These are phyloP conservation scores for Dufourea novaeangliae DNA, from an alignment of 1,140 invertebrate genomes.

Conservation along the genomic window DNA sequence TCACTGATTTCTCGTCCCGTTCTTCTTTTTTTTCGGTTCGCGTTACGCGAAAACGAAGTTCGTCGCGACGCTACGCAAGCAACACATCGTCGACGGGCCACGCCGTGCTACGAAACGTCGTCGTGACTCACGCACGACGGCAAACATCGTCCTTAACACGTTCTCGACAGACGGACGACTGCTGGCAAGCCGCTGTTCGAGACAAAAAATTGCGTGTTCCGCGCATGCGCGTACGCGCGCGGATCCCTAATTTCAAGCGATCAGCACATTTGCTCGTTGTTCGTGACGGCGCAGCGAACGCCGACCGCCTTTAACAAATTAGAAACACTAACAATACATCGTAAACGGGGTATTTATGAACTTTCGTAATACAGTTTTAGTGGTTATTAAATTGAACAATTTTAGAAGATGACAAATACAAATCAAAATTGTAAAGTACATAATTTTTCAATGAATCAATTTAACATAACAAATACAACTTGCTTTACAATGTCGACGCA, in stretches of 20 bases:
- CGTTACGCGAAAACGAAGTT: conserved; percentile 20
- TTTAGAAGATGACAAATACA: too few species aligned
- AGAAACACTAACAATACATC: too few species aligned
- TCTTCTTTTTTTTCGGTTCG: background rate
- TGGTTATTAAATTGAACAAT: too few species aligned
- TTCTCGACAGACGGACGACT: conserved; percentile 54
- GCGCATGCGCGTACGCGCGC: conserved; percentile 54
- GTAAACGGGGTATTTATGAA: too few species aligned
- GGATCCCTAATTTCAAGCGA: conserved; percentile 48
- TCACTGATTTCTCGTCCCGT: background rate
- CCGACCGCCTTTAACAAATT: too few species aligned
- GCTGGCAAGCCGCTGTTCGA: conserved; percentile 38
- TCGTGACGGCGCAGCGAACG: background rate
- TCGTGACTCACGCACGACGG: conserved; percentile 43
- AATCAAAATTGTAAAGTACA: too few species aligned
- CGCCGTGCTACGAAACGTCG: conserved; percentile 40
- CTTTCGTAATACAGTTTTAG: too few species aligned
- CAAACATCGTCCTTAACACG: conserved; percentile 53
- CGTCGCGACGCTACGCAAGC: background rate
- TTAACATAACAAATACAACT: too few species aligned
- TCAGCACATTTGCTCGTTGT: conserved; percentile 30
- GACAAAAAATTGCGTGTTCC: conserved; percentile 27
- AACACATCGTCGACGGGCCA: conserved; percentile 19
- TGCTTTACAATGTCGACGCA: too few species aligned
- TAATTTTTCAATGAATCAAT: too few species aligned